Base-by-base conservation (phyloP, 2,888 invertebrate genomes). In the Lasioglossum calceatum region DNA sequence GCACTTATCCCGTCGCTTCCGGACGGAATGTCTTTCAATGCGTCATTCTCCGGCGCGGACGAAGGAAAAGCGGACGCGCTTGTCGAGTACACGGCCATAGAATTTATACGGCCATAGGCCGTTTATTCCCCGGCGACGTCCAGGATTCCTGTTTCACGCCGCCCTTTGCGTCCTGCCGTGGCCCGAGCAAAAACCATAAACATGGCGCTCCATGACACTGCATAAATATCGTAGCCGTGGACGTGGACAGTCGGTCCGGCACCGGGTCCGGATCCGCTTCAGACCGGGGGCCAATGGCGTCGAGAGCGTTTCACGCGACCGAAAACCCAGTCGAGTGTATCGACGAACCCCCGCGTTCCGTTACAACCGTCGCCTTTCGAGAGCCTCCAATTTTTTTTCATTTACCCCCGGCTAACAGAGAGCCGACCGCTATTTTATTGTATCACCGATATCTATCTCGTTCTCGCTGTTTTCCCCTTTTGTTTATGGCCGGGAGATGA, bases 151-250 rank as follows among this genome's bases (percentile, higher is more conserved):
- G 89, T 93, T 94, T 93, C 93, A 93, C 91, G 92, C 91, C 86
- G 89, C 91, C 92, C 93, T 93, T 93, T 92, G 93, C 92, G 92
- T 92, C 91, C 90, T 90, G 89, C 89, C 77, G 85, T 82, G 89
- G 86, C 83, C 86, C 87, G 81, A 82, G 89, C 79, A 91, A 92
- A 92, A 92, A 92, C 93, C 92, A 93, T 93, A 94, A 94, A 94
- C 92, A 93, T 91, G 90, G 89, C 89, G 87, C 86, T 89, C 91
- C 90, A 91, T 87, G 91, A 89, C 90, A 92, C 91, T 93, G 89
- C 92, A 93, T 93, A 94, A 93, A 94, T 94, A 94, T 93, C 92
- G 87, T 36, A 36, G 87, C 54, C 87, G 83, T 82, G 86, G 87
- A 91, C 91, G 83, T 82, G 86, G 87, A 91, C 91, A 87, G 91